These are phyloP conservation scores for Cyclina sinensis DNA, from an alignment of 1,140 invertebrate species.

Conservation along the genomic window DNA sequence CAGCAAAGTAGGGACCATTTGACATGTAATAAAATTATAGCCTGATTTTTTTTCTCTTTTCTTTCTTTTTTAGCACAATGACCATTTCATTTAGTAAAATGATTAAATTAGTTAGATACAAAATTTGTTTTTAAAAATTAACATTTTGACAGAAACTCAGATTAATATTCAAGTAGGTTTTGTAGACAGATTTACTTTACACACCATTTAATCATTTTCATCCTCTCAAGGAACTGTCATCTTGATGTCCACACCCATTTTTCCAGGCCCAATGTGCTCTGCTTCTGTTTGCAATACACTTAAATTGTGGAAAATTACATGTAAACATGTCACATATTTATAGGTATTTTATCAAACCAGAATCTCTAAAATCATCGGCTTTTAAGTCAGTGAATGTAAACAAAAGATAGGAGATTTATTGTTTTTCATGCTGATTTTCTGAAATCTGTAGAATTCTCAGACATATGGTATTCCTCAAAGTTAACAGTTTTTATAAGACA, in stretches of 20 bases:
- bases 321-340: not conserved
- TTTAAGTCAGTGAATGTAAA: slow-evolving; percentile 2
- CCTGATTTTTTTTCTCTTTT: no score
- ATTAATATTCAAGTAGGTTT: no score
- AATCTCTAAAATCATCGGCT: not conserved
- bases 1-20: no score
- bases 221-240: no score
- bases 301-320: not conserved
- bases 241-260: not conserved
- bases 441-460: slow-evolving; percentile 1
- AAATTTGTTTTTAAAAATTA: no score
- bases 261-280: not conserved
- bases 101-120: no score
- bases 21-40: no score
- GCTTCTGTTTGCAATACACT: not conserved
- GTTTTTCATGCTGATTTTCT: slow-evolving; percentile 2
- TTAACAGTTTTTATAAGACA: not conserved
- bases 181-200: no score
- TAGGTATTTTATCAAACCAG: not conserved
- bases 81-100: no score
- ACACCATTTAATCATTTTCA: no score
- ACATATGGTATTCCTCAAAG: slow-evolving; percentile 24
- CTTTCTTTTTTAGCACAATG: no score
- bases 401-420: slow-evolving; percentile 11
- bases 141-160: no score